Evolutionary conservation across 2,888 invertebrate genomes (phyloP), one percentile per base, ranked within the genome.

Genomic region (Conus canariensis): DNA sequence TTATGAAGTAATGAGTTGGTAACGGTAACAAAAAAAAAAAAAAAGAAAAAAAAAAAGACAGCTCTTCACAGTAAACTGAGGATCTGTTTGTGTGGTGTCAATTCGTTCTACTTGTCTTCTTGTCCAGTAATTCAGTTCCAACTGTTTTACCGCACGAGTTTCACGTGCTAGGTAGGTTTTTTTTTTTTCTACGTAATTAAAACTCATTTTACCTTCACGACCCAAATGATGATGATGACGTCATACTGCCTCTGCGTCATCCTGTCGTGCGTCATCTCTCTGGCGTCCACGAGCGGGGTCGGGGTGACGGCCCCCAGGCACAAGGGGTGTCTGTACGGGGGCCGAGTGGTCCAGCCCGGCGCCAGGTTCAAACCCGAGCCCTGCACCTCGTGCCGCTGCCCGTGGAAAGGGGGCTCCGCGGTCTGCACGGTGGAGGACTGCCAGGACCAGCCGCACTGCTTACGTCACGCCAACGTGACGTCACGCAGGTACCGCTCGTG

Each of bases 321-420:
- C 45, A 80, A 30, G 12, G 80, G 80, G 19, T 80, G 80, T 22
- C 22, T 80, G 80, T 45, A 45, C 80, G 45, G 80, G 80, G 80
- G 45, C 30, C 80, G 58, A 59, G 67, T 90, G 30, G 90, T 89
- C 67, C 6, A 82, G 1, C 83, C 90, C 7, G 90, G 91, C 8
- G 22, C 87, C n/a, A 91, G 70, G 80, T 92, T 92, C 89, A 67
- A 87, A n/a, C 90, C 92, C 22, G 89, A 91, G n/a, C 90, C 90
- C n/a, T 92, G 92, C n/a, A 91, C 90, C 64, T 89, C 87, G 64
- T 92, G 92, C 60, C 88, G 87, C 56, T 92, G 92, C 82, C 91
- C 90, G 2, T 25, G 89, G 0, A 64, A 70, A 16, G 91, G 90
- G 16, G 92, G 91, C 16, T 83, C 88, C 9, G 90, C 87, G 58